These are phyloP conservation scores for Paratilapia polleni DNA, from an alignment of 2,113 vertebrate genomes.

Conservation along the genomic window DNA sequence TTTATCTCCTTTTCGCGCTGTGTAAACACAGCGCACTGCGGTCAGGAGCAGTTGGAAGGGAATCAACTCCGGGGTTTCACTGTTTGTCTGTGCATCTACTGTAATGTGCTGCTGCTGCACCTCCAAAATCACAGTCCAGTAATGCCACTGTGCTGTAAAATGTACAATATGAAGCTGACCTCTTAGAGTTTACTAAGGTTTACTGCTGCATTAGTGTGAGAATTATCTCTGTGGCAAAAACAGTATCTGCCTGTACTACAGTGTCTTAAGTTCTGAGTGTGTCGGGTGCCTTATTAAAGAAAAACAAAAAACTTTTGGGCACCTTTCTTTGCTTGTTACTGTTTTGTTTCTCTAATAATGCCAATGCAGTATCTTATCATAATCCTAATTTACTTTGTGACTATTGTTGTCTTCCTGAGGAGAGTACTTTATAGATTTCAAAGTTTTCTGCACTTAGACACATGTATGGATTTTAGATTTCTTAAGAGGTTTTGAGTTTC, in stretches of 20 bases:
- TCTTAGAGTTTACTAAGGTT: not conserved
- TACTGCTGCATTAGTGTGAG: not conserved
- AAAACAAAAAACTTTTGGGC: not conserved
- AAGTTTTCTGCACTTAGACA: not conserved
- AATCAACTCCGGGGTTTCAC: conserved; percentile 44
- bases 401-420: not conserved
- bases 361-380: not conserved
- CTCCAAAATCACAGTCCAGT: conserved; percentile 1
- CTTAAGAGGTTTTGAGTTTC: not conserved
- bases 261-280: not conserved
- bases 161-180: not conserved
- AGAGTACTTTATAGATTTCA: not conserved
- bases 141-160: not conserved
- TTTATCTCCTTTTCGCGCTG: conserved; percentile 65
- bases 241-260: not conserved
- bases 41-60: conserved; percentile 59
- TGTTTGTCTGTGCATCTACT: not conserved
- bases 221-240: not conserved
- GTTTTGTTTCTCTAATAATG: not conserved
- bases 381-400: not conserved
- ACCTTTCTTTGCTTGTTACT: not conserved
- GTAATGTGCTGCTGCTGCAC: conserved; percentile 10
- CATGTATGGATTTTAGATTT: not conserved
- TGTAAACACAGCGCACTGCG: conserved; percentile 78
- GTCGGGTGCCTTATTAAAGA: not conserved